phyloP scores from a whole-genome alignment of 2,888 invertebrate genomes.

The Druceiella hillmani region DNA sequence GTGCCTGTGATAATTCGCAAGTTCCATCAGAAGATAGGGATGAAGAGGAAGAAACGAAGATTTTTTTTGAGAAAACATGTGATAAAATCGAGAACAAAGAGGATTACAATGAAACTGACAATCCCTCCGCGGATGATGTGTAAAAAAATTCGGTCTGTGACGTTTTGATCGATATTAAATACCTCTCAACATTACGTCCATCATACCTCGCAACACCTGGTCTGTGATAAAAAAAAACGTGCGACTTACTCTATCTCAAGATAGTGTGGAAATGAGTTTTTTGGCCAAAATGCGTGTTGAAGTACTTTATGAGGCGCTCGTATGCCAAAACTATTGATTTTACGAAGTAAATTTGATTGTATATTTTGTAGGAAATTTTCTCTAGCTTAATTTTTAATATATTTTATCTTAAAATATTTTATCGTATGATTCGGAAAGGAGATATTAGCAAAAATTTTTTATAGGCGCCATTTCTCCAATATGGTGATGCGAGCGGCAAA shows the following conservation, averaged over 20 bases:
- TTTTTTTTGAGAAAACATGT: neutral
- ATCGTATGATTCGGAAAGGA: neutral
- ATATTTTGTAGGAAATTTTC: neutral
- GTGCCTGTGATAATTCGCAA: no score
- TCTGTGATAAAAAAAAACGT: neutral
- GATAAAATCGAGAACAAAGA: neutral
- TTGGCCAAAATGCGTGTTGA: neutral
- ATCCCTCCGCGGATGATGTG: neutral
- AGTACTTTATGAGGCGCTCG: no score
- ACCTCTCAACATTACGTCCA: no score
- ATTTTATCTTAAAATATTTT: neutral
- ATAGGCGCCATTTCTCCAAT: neutral
- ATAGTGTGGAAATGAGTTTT: neutral
- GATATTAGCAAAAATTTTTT: neutral
- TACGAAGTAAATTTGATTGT: neutral
- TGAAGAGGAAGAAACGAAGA: no score
- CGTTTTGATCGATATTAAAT: neutral
- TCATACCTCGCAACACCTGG: no score
- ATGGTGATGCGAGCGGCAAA: slow-evolving; percentile 1
- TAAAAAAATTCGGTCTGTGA: neutral
- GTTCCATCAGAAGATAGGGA: no score
- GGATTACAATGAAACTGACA: neutral
- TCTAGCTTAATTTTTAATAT: neutral
- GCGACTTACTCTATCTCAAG: neutral
- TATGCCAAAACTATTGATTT: no score